These are phyloP conservation scores for Eupithecia dodoneata DNA, from an alignment of 2,888 invertebrate genomes.

Conservation along the genomic window DNA sequence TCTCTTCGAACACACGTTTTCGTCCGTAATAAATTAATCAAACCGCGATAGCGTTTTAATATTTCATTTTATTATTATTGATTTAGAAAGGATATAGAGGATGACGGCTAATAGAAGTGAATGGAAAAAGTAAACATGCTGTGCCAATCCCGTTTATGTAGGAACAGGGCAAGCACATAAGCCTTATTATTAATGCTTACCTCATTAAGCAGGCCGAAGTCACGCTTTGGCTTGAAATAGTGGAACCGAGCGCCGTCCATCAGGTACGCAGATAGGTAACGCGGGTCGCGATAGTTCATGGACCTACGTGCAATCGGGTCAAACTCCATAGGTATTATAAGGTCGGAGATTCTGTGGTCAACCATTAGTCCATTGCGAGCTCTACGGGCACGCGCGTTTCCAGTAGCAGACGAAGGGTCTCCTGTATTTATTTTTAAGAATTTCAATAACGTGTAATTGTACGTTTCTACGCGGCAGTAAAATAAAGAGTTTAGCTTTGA, in stretches of 20 bases:
- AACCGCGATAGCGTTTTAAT: too few relatives aligned
- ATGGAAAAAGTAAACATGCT: not conserved
- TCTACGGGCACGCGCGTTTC: not conserved
- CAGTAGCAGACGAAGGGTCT: not conserved
- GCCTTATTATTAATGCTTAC: constrained; percentile 24
- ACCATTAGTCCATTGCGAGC: not conserved
- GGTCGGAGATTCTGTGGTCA: too few relatives aligned
- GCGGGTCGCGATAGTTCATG: constrained; percentile 21
- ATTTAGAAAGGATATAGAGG: not conserved
- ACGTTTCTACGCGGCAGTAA: not conserved
- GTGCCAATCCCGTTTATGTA: not conserved
- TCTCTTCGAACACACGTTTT: too few relatives aligned
- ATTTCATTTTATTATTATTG: too few relatives aligned
- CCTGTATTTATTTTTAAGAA: not conserved
- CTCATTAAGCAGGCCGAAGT: constrained; percentile 56
- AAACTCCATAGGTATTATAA: not conserved
- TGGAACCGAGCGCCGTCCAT: constrained; percentile 45
- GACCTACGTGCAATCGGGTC: not conserved
- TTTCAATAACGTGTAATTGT: not conserved
- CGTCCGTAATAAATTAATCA: too few relatives aligned
- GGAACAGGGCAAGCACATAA: not conserved
- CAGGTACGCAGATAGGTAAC: constrained; percentile 52
- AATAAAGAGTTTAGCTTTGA: not conserved
- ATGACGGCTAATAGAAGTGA: not conserved
- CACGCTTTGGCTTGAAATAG: constrained; percentile 33